These are phyloP conservation scores for Drosophila mettleri DNA, from an alignment of 2,888 invertebrate species.

Conservation along the genomic window DNA sequence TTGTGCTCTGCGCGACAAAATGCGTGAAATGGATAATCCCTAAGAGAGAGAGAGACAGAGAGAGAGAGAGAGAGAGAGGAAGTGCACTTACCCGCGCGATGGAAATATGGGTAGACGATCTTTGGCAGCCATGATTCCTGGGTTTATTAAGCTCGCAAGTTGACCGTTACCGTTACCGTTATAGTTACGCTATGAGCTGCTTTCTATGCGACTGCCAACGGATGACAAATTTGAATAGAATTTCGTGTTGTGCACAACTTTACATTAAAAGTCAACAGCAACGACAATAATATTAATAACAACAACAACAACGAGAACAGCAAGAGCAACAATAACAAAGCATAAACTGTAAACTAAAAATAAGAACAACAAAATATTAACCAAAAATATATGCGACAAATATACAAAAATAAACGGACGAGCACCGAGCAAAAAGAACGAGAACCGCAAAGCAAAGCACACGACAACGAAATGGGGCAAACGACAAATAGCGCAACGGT, in stretches of 20 bases:
- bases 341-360: conserved; percentile 66
- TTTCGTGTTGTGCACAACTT: conserved; percentile 15
- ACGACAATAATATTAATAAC: conserved; percentile 14
- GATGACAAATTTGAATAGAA: conserved; percentile 17
- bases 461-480: conserved; percentile 69
- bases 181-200: conserved; percentile 12
- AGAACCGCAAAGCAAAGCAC: conserved; percentile 50
- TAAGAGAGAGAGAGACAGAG: background rate
- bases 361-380: conserved; percentile 74
- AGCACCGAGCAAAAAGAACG: conserved; percentile 42
- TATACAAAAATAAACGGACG: conserved; percentile 70
- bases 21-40: background rate
- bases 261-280: background rate
- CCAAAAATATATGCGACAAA: conserved; percentile 69
- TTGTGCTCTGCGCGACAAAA: conserved; percentile 90
- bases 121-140: conserved; percentile 91
- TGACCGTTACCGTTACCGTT: conserved; percentile 21
- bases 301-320: conserved; percentile 26
- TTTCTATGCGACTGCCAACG: conserved; percentile 14
- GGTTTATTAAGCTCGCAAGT: background rate
- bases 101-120: conserved; percentile 96
- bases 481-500: conserved; percentile 41
- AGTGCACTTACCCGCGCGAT: conserved; percentile 94
- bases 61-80: background rate
- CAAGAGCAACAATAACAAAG: conserved; percentile 39